Conservation (phyloP, 1,140 invertebrate species). For the Platyscapa corneri region DNA sequence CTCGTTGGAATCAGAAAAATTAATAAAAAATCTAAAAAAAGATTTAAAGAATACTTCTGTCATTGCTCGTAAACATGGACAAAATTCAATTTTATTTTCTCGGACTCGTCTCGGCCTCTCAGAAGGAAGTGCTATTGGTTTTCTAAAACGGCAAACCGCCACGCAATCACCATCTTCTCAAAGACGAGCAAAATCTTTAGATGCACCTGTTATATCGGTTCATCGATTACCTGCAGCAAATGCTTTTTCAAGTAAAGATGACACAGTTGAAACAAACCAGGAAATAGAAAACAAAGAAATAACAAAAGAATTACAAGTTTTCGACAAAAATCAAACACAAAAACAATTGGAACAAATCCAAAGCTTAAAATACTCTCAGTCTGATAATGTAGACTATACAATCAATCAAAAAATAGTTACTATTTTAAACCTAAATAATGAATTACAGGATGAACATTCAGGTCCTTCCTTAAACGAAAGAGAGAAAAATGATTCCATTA, state of each 20-base stretch:
- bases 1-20: constrained; percentile 52
- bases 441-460: constrained; percentile 68
- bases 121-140: constrained; percentile 84
- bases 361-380: constrained; percentile 65
- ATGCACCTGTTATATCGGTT: constrained; percentile 86
- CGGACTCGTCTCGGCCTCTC: constrained; percentile 85
- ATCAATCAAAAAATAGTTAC: constrained; percentile 68
- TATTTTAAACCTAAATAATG: constrained; percentile 70
- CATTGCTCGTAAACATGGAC: constrained; percentile 78
- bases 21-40: constrained; percentile 56
- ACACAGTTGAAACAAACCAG: constrained; percentile 83
- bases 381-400: constrained; percentile 68
- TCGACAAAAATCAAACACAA: not conserved
- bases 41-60: constrained; percentile 76
- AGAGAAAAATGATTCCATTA: constrained; percentile 64
- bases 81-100: constrained; percentile 85
- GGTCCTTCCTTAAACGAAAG: constrained; percentile 70
- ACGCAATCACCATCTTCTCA: constrained; percentile 83
- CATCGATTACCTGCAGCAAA: constrained; percentile 86
- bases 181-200: constrained; percentile 86
- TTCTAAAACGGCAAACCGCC: constrained; percentile 83
- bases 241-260: constrained; percentile 90
- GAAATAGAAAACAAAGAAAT: constrained; percentile 79
- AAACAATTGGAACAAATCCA: constrained; percentile 59
- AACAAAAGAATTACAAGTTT: constrained; percentile 35